Evolutionary conservation across 2,888 invertebrate genomes (phyloP).

Genomic region (Chorisops tibialis): DNA sequence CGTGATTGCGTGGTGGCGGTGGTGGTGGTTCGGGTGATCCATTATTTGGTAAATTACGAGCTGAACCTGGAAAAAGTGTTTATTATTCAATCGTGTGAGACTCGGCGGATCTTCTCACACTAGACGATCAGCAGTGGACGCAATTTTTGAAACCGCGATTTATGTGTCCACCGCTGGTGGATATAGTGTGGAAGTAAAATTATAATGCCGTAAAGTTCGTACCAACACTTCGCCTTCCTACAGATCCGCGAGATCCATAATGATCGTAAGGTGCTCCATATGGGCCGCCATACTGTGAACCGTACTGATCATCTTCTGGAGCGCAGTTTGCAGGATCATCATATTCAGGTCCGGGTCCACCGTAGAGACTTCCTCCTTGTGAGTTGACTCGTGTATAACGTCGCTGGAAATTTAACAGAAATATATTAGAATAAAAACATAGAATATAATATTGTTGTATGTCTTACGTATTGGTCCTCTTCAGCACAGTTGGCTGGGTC

Average conservation of each 20-base stretch:
- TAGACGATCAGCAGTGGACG: too few relatives aligned
- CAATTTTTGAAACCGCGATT: too few relatives aligned
- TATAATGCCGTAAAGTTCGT: slow-evolving; percentile 21
- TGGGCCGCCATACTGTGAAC: slow-evolving; percentile 71
- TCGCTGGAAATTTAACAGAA: slow-evolving; percentile 46
- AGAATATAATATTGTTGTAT: background rate
- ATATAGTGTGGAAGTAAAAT: background rate
- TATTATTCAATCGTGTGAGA: too few relatives aligned
- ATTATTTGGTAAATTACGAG: slow-evolving; percentile 51
- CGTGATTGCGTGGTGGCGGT: slow-evolving; percentile 81
- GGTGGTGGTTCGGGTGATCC: slow-evolving; percentile 65
- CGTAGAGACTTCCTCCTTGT: slow-evolving; percentile 62
- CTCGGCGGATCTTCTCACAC: too few relatives aligned
- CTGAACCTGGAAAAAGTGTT: slow-evolving; percentile 44
- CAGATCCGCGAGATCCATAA: slow-evolving; percentile 82
- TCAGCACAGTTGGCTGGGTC: slow-evolving; percentile 91
- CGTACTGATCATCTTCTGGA: slow-evolving; percentile 87
- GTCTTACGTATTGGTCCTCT: slow-evolving; percentile 80
- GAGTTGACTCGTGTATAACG: slow-evolving; percentile 71
- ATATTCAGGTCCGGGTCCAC: slow-evolving; percentile 76
- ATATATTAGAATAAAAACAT: background rate
- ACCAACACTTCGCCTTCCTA: slow-evolving; percentile 64
- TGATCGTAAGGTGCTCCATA: slow-evolving; percentile 87
- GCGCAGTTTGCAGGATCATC: slow-evolving; percentile 92
- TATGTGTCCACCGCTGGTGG: too few relatives aligned